Evolutionary conservation across 2,113 vertebrate species (phyloP), one percentile per base, ranked within the genome.

Genomic region (Cynocephalus volans): DNA sequence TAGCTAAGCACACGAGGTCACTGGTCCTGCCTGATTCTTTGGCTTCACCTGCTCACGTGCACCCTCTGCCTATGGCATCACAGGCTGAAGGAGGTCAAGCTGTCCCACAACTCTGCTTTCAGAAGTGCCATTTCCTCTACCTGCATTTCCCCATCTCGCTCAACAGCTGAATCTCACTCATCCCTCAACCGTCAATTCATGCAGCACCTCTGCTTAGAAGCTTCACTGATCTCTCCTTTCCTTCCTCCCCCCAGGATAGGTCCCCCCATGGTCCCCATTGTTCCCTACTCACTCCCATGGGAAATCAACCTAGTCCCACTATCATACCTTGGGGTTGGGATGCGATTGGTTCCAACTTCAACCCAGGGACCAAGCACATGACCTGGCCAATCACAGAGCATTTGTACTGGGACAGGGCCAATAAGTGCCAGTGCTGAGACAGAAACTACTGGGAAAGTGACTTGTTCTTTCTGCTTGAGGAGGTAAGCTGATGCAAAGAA

Each of bases 1-100:
- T n/a, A 80, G 48, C 50, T n/a, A 12, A 33, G 54, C n/a, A 31
- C 23, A 45, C 5, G 15, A 65, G 24, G 48, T 31, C n/a, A 60
- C 41, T 45, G 45, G n/a, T 24, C n/a, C 65, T 50, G 70, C 70
- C 36, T 28, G 31, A 36, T 56, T 73, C 64, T 80, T 36, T n/a
- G 13, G 86, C 31, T 23, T 19, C 21, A 10, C 1, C 31, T 33
- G 31, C 56, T 31, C 31, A 54, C 3, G 0, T 18, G 73, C 4
- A 5, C 33, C 77, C 28, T 13, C 21, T 31, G 36, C 36, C 41
- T 41, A 41, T 41, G 75, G 69, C 15, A 54, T n/a, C 73, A 11
- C 0, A 4, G 36, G 19, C 24, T 7, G 1, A 23, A 72, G 3
- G 26, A 52, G 48, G 36, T 9, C 5, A 1, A 14, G 60, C n/a